These are phyloP conservation scores for Apus apus DNA, from an alignment of 2,113 vertebrate genomes.

Conservation along the genomic window DNA sequence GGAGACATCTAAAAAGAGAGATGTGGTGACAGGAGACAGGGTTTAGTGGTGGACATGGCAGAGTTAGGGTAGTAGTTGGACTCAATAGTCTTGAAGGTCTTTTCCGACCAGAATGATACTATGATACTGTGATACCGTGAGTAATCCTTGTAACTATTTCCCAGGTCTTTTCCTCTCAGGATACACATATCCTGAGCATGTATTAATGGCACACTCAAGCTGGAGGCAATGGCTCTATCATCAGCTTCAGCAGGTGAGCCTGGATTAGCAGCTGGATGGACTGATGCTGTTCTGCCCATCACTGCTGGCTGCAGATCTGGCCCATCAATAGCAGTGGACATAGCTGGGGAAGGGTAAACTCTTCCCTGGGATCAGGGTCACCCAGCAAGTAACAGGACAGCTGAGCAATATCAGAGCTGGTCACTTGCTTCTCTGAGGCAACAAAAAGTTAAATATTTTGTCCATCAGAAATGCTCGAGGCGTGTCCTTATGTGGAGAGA, in stretches of 20 bases:
- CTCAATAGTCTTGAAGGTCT: too few relatives aligned
- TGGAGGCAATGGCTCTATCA: neutral
- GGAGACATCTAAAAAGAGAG: too few relatives aligned
- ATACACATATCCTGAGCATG: neutral
- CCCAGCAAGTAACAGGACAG: neutral
- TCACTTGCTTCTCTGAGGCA: neutral
- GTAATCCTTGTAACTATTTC: neutral
- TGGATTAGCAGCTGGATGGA: neutral
- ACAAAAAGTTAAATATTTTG: neutral
- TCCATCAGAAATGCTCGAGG: neutral
- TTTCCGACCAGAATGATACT: too few relatives aligned
- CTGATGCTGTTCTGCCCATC: neutral
- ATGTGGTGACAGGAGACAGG: too few relatives aligned
- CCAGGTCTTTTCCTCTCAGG: neutral
- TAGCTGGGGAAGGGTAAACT: neutral
- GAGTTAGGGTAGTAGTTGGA: too few relatives aligned
- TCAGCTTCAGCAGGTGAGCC: neutral
- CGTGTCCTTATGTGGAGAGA: neutral
- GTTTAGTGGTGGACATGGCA: too few relatives aligned
- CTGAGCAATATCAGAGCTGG: neutral
- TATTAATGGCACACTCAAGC: neutral
- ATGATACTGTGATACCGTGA: neutral
- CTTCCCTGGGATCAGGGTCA: neutral
- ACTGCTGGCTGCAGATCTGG: neutral
- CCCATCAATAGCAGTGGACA: neutral